A percentile compares a stretch with the other conserved stretches of the same genome.
Conservation (phyloP, 92 coral and sea anemone genomes). For the Phenganax marumi region DNA sequence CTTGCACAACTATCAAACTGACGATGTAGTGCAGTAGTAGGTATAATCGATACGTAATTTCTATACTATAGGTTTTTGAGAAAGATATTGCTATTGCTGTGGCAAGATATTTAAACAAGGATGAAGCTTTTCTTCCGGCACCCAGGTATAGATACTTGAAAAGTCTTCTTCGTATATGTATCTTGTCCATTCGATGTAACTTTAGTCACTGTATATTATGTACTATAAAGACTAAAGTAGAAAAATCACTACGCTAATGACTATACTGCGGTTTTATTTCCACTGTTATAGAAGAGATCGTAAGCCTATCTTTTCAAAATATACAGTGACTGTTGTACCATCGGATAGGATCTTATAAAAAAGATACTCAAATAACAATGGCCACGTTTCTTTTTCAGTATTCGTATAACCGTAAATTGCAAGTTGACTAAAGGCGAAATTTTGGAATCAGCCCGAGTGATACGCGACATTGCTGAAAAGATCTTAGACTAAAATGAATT, state of each 20-base stretch:
- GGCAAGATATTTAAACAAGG: constrained; percentile 80
- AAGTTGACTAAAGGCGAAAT: constrained; percentile 73
- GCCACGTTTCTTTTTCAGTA: constrained; percentile 49
- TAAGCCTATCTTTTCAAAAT: too few species aligned
- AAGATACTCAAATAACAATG: neutral
- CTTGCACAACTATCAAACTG: neutral
- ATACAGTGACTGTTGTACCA: too few species aligned
- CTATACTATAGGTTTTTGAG: constrained; percentile 65
- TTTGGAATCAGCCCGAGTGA: constrained; percentile 62
- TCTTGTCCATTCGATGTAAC: neutral
- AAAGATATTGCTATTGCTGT: constrained; percentile 82
- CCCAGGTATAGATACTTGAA: constrained; percentile 65
- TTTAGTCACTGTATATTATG: neutral
- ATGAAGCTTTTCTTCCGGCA: constrained; percentile 78
- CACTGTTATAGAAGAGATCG: too few species aligned
- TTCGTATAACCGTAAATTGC: constrained; percentile 77
- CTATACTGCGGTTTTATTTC: too few species aligned
- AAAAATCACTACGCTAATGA: too few species aligned
- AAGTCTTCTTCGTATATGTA: neutral
- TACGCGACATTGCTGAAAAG: constrained; percentile 72
- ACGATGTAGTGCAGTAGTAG: neutral
- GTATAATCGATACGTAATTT: neutral
- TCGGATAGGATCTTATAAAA: too few species aligned
- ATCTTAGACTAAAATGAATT: constrained; percentile 38
- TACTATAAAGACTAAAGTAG: neutral